Percentiles rank a stretch among this genome's conserved stretches.
phyloP scores from a whole-genome alignment of 2,888 invertebrate species.

The Lacanobia oleracea region DNA sequence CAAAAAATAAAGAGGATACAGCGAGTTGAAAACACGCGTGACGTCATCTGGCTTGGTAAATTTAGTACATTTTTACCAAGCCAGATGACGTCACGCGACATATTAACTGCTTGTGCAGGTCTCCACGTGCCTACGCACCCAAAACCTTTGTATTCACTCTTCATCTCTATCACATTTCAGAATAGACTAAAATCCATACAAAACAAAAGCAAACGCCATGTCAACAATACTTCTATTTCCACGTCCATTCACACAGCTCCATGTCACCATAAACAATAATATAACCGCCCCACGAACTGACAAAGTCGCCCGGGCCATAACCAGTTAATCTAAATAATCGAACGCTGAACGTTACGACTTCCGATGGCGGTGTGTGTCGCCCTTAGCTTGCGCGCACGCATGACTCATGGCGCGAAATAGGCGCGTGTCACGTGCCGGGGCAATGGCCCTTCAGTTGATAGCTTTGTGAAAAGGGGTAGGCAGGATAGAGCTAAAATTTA shows the following conservation, averaged over 20 bases:
- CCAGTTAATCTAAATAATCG: slow-evolving; percentile 43
- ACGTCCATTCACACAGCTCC: background rate
- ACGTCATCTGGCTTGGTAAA: too few species aligned
- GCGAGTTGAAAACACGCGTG: too few species aligned
- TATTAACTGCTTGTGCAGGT: too few species aligned
- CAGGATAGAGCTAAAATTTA: background rate
- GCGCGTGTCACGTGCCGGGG: slow-evolving; percentile 69
- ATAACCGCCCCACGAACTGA: slow-evolving; percentile 4
- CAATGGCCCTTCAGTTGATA: slow-evolving; percentile 60
- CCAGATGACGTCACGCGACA: too few species aligned
- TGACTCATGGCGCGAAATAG: slow-evolving; percentile 68
- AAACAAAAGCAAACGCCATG: background rate
- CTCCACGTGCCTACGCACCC: too few species aligned
- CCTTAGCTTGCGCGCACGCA: slow-evolving; percentile 57
- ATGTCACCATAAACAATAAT: slow-evolving; percentile 12
- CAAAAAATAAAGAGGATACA: too few species aligned
- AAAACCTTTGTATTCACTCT: too few species aligned
- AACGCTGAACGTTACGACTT: slow-evolving; percentile 55
- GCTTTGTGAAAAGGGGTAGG: slow-evolving; percentile 2
- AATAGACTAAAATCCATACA: background rate
- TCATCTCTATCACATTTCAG: background rate
- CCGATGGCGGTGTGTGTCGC: slow-evolving; percentile 54
- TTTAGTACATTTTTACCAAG: too few species aligned
- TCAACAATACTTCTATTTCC: background rate
- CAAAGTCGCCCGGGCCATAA: slow-evolving; percentile 36